phyloP scores from a whole-genome alignment of 2,113 vertebrate genomes.

The Eurypyga helias region DNA sequence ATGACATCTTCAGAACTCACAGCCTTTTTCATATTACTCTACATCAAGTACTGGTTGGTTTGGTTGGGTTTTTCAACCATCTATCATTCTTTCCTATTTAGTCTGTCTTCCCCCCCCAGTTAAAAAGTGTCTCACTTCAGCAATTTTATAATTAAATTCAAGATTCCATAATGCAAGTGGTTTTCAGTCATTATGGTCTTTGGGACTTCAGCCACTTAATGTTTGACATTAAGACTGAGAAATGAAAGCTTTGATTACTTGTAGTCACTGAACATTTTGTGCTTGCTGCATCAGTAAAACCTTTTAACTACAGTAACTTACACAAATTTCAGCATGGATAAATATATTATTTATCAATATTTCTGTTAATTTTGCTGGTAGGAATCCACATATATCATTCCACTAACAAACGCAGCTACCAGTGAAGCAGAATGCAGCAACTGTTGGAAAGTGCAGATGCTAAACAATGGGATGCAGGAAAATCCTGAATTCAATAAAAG shows the following conservation, averaged over 20 bases:
- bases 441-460: neutral
- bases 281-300: neutral
- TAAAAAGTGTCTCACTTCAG: neutral
- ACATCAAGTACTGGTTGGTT: neutral
- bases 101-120: neutral
- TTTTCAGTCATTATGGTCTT: neutral
- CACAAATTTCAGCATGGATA: neutral
- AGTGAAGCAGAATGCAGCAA: neutral
- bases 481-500: neutral
- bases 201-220: neutral
- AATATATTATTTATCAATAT: neutral
- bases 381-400: neutral
- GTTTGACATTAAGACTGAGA: neutral
- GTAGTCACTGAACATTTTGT: neutral
- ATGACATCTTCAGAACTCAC: neutral
- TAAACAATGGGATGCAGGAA: neutral
- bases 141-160: neutral
- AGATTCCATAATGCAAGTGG: neutral
- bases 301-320: neutral
- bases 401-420: neutral
- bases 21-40: neutral
- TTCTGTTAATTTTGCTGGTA: neutral
- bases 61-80: neutral
- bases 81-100: neutral
- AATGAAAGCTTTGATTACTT: neutral